phyloP scores from a whole-genome alignment of 2,113 vertebrate species.

The Heloderma charlesbogerti region DNA sequence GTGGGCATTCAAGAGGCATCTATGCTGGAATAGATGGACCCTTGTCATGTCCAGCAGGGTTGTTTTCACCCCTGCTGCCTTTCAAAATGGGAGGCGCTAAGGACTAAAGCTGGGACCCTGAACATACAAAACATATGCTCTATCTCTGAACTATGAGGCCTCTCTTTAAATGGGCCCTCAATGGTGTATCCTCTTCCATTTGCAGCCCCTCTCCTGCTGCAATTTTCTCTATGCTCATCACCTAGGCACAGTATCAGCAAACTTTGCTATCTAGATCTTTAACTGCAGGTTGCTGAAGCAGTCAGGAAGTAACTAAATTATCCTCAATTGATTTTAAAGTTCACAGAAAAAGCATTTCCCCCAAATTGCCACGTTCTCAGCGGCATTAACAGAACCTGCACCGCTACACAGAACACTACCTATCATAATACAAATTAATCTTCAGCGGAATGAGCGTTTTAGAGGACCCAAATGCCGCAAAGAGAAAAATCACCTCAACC shows the following conservation, averaged over 20 bases:
- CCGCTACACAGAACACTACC: background rate
- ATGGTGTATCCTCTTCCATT: background rate
- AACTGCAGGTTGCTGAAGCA: background rate
- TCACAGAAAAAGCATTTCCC: background rate
- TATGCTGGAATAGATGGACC: background rate
- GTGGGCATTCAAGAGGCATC: background rate
- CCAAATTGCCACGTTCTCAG: background rate
- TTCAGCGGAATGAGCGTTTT: background rate
- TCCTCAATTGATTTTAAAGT: background rate
- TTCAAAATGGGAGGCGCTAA: too few relatives aligned
- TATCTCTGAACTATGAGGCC: background rate
- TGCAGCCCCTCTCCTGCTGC: background rate
- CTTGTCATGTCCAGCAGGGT: background rate
- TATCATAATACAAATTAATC: background rate
- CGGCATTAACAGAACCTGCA: background rate
- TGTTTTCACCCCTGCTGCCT: background rate
- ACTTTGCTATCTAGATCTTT: background rate
- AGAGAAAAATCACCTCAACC: background rate
- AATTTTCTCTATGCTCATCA: too few relatives aligned
- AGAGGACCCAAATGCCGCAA: background rate
- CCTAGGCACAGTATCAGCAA: background rate
- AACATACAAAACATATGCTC: background rate
- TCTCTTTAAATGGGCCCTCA: background rate
- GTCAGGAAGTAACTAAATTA: background rate
- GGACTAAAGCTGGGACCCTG: background rate